Conservation (phyloP, 2,888 invertebrate species). For the Neuroscelio doddi region DNA sequence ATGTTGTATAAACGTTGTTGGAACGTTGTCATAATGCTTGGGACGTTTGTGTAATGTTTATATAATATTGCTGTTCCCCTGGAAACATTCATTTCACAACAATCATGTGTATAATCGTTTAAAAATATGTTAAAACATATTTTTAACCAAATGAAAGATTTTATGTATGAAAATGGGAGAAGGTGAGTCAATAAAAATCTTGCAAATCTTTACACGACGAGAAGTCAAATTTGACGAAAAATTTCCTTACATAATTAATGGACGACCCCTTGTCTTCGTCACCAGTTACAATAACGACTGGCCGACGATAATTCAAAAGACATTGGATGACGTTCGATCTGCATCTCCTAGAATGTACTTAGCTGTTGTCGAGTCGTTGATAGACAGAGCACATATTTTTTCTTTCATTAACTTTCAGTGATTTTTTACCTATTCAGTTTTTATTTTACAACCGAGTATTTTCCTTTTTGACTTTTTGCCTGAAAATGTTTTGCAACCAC, state of each 20-base stretch:
- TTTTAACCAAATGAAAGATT: too few relatives aligned
- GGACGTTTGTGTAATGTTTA: too few relatives aligned
- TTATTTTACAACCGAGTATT: constrained; percentile 50
- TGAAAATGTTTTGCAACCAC: constrained; percentile 63
- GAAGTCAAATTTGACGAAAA: constrained; percentile 44
- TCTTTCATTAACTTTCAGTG: constrained; percentile 39
- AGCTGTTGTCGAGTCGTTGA: constrained; percentile 72
- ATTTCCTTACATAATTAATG: too few relatives aligned
- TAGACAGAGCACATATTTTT: constrained; percentile 69
- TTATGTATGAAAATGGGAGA: too few relatives aligned
- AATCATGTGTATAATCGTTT: too few relatives aligned
- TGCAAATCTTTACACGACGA: too few relatives aligned
- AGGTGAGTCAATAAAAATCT: too few relatives aligned
- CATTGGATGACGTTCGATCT: constrained; percentile 63
- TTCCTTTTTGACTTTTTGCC: constrained; percentile 56
- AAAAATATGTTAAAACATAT: too few relatives aligned
- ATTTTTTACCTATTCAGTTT: constrained; percentile 41
- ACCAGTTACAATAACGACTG: constrained; percentile 50
- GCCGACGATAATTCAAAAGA: constrained; percentile 52
- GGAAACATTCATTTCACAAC: too few relatives aligned
- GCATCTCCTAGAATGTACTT: constrained; percentile 65
- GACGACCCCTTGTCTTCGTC: constrained; percentile 58
- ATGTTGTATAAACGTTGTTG: too few relatives aligned
- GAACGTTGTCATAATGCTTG: too few relatives aligned
- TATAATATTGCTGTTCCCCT: too few relatives aligned